Base-by-base conservation (phyloP, 1,140 invertebrate species). In the Trichogramma pretiosum region DNA sequence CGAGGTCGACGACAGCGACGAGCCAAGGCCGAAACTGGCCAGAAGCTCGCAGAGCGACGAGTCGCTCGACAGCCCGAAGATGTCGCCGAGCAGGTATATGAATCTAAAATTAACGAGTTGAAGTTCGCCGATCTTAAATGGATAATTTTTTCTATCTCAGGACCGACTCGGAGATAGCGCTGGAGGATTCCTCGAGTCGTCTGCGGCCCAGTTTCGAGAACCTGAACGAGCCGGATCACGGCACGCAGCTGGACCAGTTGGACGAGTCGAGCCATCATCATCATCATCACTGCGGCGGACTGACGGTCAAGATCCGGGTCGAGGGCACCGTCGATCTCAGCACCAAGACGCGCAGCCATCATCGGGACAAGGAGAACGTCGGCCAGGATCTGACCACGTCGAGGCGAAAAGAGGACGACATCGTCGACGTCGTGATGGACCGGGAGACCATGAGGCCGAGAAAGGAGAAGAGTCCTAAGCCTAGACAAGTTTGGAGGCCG, bases 401-500 rank as follows among this genome's bases (percentile, higher is more conserved):
- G 0, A 68, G 58, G 4, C 57, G 58, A 36, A 57, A 57, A 37
- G 70, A 66, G 54, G 67, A 70, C 0, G 65, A 67, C 0, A 61
- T 60, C 8, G 57, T 54, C 3, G 62, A 66, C 2, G 53, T 62
- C 0, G 61, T 67, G 14, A 52, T 44, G 2, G 61, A 65, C 2
- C 56, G 61, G 19, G 63, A 65, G 18, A 26, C 54, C 0, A 53
- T 64, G 10, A 61, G 63, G 34, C 52, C 63, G 0, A 57, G 63
- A 38, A 63, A 63, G 33, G 66, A 69, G 16, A 63, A 60, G 45
- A 72, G 62, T 52, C 70, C 70, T 0, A 70, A 68, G 30, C 70
- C 70, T 3, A 65, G 67, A 46, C 68, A 70, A 22, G 70, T 72
- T 34, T 72, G 70, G 70, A 63, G 70, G 58, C 70, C 70, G 5